phyloP scores from a whole-genome alignment of 2,888 invertebrate species.

The Oscheius sp. region DNA sequence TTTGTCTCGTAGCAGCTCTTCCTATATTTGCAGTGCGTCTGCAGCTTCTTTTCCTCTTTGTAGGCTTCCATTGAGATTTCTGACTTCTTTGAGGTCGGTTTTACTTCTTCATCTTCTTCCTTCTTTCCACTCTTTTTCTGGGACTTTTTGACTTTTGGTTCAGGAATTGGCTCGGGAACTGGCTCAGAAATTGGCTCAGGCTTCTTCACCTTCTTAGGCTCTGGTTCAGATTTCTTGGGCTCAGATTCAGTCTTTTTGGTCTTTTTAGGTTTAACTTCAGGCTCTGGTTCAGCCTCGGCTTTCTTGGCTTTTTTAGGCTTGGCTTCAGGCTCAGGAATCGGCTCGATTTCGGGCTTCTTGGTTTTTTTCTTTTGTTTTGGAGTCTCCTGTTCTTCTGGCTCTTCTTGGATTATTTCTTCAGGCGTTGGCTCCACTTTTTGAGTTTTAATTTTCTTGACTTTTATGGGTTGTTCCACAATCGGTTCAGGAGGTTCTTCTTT shows the following conservation, averaged over 20 bases:
- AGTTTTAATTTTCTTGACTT: constrained; percentile 33
- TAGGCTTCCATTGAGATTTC: constrained; percentile 28
- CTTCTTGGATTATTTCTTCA: too few relatives aligned
- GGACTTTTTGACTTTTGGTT: constrained; percentile 26
- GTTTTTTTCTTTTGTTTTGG: constrained; percentile 33
- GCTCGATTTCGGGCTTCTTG: constrained; percentile 1
- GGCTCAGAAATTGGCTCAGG: background rate
- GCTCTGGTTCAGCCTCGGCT: background rate
- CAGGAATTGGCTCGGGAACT: constrained; percentile 3
- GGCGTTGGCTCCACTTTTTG: constrained; percentile 4
- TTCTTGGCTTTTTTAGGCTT: background rate
- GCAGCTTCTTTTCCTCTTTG: constrained; percentile 25
- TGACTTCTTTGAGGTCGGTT: constrained; percentile 1
- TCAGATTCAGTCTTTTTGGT: constrained; percentile 7
- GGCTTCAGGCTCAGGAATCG: background rate
- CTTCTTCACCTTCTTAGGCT: constrained; percentile 12
- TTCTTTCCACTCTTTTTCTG: constrained; percentile 29
- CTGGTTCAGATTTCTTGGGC: constrained; percentile 15
- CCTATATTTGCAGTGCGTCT: constrained; percentile 60
- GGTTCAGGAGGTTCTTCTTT: constrained; percentile 34
- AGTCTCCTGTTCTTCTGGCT: constrained; percentile 28
- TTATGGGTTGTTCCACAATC: constrained; percentile 33
- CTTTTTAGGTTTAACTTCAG: background rate
- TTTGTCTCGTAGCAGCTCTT: constrained; percentile 66
- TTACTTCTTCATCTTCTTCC: constrained; percentile 31